Evolutionary conservation across 2,113 vertebrate genomes (phyloP).

Genomic region (Scophthalmus maximus): DNA sequence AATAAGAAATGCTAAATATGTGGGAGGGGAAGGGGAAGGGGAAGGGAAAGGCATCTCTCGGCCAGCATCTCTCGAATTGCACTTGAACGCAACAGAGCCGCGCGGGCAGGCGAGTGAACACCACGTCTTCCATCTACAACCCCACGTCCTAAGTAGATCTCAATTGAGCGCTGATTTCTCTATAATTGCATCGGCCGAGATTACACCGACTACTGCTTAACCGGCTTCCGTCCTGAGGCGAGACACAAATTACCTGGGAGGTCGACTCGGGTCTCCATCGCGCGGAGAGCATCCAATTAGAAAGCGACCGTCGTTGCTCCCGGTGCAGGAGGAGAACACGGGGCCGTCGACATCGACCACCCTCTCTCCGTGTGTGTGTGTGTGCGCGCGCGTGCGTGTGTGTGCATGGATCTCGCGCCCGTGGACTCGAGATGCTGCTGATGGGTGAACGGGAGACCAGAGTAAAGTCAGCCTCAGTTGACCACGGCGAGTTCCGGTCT

Average conservation of each 20-base stretch:
- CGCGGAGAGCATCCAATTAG: not conserved
- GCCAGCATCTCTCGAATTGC: too few relatives aligned
- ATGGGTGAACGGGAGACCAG: conserved; percentile 20
- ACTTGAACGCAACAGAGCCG: too few relatives aligned
- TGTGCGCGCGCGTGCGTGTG: not conserved
- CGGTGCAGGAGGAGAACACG: not conserved
- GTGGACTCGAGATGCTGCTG: conserved; percentile 40
- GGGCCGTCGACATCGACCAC: not conserved
- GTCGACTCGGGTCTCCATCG: not conserved
- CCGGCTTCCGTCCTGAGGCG: conserved; percentile 4
- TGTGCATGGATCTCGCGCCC: conserved; percentile 43
- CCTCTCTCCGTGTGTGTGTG: conserved; percentile 6
- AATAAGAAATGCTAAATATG: too few relatives aligned
- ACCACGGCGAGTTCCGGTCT: conserved; percentile 22
- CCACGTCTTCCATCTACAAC: conserved; percentile 60
- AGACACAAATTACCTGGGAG: conserved; percentile 57
- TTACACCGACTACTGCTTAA: not conserved
- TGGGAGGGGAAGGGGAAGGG: too few relatives aligned
- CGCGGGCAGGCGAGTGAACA: too few relatives aligned
- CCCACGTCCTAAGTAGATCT: conserved; percentile 48
- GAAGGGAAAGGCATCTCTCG: too few relatives aligned
- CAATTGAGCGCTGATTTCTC: conserved; percentile 28
- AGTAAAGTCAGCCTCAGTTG: conserved; percentile 1
- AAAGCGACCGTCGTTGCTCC: conserved; percentile 3
- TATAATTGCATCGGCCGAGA: conserved; percentile 28